Conservation (phyloP, 2,888 invertebrate genomes). For the Eupithecia pulchellata region DNA sequence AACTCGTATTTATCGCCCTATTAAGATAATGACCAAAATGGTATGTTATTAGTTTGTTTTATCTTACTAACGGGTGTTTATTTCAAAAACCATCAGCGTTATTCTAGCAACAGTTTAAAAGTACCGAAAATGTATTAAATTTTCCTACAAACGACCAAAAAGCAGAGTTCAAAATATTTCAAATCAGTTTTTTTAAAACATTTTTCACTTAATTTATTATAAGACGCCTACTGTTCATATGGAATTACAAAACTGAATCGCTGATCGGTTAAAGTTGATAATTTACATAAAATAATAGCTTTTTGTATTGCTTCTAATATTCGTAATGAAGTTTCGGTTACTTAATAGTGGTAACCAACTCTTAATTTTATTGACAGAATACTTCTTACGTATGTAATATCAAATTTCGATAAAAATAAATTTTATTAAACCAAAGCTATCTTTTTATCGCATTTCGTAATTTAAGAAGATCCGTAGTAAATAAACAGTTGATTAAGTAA, state of each 20-base stretch:
- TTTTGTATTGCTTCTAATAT: constrained; percentile 1
- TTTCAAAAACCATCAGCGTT: constrained; percentile 38
- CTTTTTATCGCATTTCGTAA: too few relatives aligned
- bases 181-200: constrained; percentile 24
- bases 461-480: too few relatives aligned
- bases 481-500: too few relatives aligned
- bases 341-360: constrained; percentile 9
- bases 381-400: background rate
- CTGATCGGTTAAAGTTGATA: constrained; percentile 18
- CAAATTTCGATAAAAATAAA: background rate
- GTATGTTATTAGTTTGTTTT: constrained; percentile 51
- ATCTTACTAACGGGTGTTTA: constrained; percentile 48
- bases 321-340: constrained; percentile 9
- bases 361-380: constrained; percentile 13
- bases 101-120: constrained; percentile 43
- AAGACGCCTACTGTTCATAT: constrained; percentile 36
- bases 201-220: constrained; percentile 27
- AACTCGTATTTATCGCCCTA: constrained; percentile 44
- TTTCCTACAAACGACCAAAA: constrained; percentile 36
- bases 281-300: constrained; percentile 35
- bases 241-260: constrained; percentile 29
- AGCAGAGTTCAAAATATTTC: constrained; percentile 10
- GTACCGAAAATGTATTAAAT: constrained; percentile 39
- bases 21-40: constrained; percentile 53
- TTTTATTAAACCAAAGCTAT: background rate